phyloP scores from a whole-genome alignment of 1,140 invertebrate species.

The Papilio dardanus region DNA sequence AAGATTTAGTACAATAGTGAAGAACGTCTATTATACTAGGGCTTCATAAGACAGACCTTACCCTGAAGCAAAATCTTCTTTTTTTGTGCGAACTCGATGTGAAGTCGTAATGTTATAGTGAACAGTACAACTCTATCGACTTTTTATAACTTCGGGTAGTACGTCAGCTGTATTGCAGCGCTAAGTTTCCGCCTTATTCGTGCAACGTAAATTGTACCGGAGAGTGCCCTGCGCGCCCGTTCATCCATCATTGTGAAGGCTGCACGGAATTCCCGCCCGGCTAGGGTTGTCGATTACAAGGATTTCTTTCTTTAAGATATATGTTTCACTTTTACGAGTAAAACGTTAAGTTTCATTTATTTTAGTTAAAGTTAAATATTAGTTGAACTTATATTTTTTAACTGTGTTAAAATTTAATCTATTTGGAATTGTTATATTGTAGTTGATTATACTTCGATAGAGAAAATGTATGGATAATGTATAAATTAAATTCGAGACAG shows the following conservation, averaged over 20 bases:
- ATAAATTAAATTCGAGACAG: too few species aligned
- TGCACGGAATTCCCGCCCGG: slow-evolving; percentile 29
- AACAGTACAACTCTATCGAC: slow-evolving; percentile 1
- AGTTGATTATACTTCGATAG: too few species aligned
- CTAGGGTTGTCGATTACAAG: slow-evolving; percentile 25
- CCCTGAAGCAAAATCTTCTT: too few species aligned
- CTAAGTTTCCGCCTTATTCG: slow-evolving; percentile 52
- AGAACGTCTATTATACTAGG: too few species aligned
- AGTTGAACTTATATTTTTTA: too few species aligned
- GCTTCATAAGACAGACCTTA: too few species aligned
- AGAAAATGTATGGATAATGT: too few species aligned
- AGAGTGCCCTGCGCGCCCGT: slow-evolving; percentile 47
- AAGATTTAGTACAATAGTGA: too few species aligned
- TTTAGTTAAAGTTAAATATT: background rate
- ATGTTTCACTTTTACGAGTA: slow-evolving; percentile 9
- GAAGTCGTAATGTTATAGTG: background rate
- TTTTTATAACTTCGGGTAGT: slow-evolving; percentile 12
- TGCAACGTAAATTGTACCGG: slow-evolving; percentile 62
- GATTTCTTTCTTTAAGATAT: slow-evolving; percentile 13
- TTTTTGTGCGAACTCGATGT: too few species aligned
- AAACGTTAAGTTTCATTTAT: slow-evolving; percentile 11
- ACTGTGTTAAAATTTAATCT: too few species aligned
- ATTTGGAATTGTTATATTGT: too few species aligned
- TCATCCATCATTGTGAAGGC: slow-evolving; percentile 68
- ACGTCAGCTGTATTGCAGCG: slow-evolving; percentile 46